A percentile compares a stretch with the other conserved stretches of the same genome.
phyloP scores from a whole-genome alignment of 1,140 invertebrate genomes.

The Drosophila erecta region DNA sequence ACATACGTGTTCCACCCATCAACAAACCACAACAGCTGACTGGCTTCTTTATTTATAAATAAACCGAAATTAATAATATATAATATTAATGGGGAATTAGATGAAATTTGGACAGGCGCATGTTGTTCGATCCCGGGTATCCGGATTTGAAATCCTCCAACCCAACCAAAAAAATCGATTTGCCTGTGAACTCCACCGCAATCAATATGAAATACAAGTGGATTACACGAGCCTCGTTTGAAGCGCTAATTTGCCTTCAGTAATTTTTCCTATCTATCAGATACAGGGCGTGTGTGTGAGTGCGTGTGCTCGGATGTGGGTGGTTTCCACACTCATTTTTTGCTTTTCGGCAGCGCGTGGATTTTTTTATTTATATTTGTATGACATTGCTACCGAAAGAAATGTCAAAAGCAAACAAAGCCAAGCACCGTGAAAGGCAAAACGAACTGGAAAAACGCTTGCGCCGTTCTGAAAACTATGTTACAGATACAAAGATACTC shows the following conservation, averaged over 20 bases:
- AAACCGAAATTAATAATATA: constrained; percentile 54
- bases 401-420: constrained; percentile 78
- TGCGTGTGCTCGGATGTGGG: constrained; percentile 43
- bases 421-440: constrained; percentile 51
- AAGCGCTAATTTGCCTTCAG: constrained; percentile 43
- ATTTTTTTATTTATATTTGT: constrained; percentile 78
- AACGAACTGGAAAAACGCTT: constrained; percentile 62
- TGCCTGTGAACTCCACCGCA: constrained; percentile 15
- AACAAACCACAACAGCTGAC: constrained; percentile 71
- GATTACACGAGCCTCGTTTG: constrained; percentile 23
- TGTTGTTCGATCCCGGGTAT: constrained; percentile 14
- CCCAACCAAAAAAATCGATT: constrained; percentile 30
- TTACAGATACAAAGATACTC: constrained; percentile 41
- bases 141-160: neutral
- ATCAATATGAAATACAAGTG: constrained; percentile 48
- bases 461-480: constrained; percentile 44
- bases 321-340: constrained; percentile 35
- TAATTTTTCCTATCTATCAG: constrained; percentile 32
- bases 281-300: constrained; percentile 31
- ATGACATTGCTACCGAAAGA: constrained; percentile 76
- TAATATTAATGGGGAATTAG: constrained; percentile 61
- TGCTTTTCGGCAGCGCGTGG: constrained; percentile 60
- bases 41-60: constrained; percentile 65
- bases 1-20: constrained; percentile 46
- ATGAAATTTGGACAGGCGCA: constrained; percentile 24